Percentiles rank a stretch among this genome's conserved stretches.
These are phyloP conservation scores for Dasyornis broadbenti DNA, from an alignment of 2,113 vertebrate species.

Conservation along the genomic window DNA sequence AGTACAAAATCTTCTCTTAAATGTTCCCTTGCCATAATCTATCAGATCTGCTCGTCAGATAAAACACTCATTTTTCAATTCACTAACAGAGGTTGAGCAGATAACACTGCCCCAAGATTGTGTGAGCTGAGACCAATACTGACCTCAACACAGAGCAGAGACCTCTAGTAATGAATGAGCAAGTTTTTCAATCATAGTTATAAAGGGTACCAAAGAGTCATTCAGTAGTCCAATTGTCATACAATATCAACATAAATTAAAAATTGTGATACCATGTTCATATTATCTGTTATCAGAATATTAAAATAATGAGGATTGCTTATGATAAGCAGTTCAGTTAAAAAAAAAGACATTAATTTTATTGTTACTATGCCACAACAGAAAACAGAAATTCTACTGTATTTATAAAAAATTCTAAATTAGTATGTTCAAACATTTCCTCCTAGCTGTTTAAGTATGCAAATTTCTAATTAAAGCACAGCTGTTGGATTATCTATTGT, in stretches of 20 bases:
- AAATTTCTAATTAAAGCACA: neutral
- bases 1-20: neutral
- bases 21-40: neutral
- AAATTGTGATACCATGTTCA: neutral
- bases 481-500: neutral
- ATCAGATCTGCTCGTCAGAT: neutral
- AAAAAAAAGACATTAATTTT: neutral
- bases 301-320: neutral
- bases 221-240: neutral
- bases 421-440: neutral
- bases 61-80: neutral
- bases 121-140: neutral
- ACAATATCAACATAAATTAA: neutral
- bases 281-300: neutral
- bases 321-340: neutral
- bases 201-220: neutral
- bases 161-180: neutral
- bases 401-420: neutral
- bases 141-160: neutral
- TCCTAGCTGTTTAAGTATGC: neutral
- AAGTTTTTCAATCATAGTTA: neutral
- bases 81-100: neutral
- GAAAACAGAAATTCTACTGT: neutral
- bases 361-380: neutral
- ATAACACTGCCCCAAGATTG: neutral